A percentile compares a stretch with the other conserved stretches of the same genome.
These are phyloP conservation scores for Notolepis coatsorum DNA, from an alignment of 2,797 vertebrate genomes.

Conservation along the genomic window DNA sequence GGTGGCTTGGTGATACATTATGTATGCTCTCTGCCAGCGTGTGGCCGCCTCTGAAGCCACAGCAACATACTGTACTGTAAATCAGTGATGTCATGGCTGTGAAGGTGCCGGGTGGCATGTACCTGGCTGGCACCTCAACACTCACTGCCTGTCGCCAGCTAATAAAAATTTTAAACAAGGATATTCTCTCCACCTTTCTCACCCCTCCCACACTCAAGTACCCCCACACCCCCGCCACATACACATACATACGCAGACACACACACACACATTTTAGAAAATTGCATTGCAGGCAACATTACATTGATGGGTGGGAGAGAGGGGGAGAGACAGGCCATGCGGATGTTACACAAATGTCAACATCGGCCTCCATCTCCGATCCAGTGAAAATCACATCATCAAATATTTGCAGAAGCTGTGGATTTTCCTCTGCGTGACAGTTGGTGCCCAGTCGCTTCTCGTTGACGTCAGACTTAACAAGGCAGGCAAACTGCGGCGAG, in stretches of 20 bases:
- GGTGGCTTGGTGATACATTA: constrained; percentile 28
- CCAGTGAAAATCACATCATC: constrained; percentile 75
- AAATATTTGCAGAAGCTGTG: constrained; percentile 79
- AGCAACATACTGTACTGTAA: constrained; percentile 2
- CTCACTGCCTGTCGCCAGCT: constrained; percentile 11
- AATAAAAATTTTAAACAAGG: constrained; percentile 9
- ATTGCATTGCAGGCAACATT: neutral
- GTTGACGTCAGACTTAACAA: constrained; percentile 75
- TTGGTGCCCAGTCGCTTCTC: constrained; percentile 65
- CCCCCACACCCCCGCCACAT: neutral
- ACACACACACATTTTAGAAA: neutral
- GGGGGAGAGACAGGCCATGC: constrained; percentile 38
- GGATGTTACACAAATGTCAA: constrained; percentile 72
- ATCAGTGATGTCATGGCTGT: neutral
- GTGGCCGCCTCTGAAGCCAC: neutral
- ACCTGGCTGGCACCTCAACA: neutral
- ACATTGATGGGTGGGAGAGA: neutral
- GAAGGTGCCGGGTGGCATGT: neutral
- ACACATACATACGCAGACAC: neutral
- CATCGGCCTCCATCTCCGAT: constrained; percentile 65
- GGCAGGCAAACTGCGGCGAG: constrained; percentile 63
- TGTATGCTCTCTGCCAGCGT: constrained; percentile 15
- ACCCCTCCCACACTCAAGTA: neutral
- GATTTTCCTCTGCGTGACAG: constrained; percentile 62
- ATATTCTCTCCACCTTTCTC: neutral